Conservation (phyloP, 2,797 vertebrate genomes). For the Pampus argenteus region DNA sequence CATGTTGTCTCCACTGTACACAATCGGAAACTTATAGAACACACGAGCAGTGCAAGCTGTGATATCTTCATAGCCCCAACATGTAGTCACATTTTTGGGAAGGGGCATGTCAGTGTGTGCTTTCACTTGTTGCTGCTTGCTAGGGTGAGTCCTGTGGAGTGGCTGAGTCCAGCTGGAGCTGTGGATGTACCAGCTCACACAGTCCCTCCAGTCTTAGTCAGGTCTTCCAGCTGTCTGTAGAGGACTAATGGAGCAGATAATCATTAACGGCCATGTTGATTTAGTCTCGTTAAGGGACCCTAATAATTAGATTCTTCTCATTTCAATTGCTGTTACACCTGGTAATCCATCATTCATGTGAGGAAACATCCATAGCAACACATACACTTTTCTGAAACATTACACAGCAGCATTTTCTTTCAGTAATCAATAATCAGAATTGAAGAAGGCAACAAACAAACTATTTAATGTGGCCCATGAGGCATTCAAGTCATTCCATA, state of each 20-base stretch:
- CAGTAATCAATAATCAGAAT: not conserved
- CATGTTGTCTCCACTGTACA: not conserved
- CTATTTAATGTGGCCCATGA: slow-evolving; percentile 25
- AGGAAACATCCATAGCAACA: slow-evolving; percentile 18
- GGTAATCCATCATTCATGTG: slow-evolving; percentile 50
- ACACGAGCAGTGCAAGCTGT: not conserved
- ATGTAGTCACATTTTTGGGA: not conserved
- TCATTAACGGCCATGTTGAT: slow-evolving; percentile 77
- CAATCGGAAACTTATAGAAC: not conserved
- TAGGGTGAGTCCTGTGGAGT: slow-evolving; percentile 41
- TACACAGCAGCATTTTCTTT: slow-evolving; percentile 16
- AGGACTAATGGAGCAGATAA: slow-evolving; percentile 33
- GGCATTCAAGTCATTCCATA: slow-evolving; percentile 29
- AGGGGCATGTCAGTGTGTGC: not conserved
- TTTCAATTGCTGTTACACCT: slow-evolving; percentile 54
- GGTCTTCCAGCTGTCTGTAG: not conserved
- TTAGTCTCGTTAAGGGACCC: slow-evolving; percentile 70
- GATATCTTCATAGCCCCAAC: too few relatives aligned
- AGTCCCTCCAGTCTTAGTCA: not conserved
- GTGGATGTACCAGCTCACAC: slow-evolving; percentile 41
- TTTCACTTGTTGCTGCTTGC: slow-evolving; percentile 18
- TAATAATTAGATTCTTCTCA: slow-evolving; percentile 77
- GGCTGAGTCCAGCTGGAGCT: slow-evolving; percentile 50
- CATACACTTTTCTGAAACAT: not conserved
- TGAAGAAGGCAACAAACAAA: slow-evolving; percentile 24